Base-by-base conservation (phyloP, 2,888 invertebrate genomes). In the Deilephila porcellus region DNA sequence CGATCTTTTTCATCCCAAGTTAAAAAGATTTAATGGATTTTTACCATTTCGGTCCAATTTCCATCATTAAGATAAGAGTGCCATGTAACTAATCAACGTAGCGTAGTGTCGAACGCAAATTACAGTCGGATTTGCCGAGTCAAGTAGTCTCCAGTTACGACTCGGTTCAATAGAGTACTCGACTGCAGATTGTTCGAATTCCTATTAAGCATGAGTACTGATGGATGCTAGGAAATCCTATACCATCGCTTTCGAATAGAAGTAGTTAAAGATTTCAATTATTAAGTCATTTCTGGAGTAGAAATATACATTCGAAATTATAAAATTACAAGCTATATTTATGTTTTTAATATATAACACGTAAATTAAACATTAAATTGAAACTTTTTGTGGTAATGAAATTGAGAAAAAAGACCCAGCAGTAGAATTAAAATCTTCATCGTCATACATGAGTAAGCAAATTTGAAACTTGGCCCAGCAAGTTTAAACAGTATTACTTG, bases 101-200 rank as follows among this genome's bases (percentile, higher is more conserved):
- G 17, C 52, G 52, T 67, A 56, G 52, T 52, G 25, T 25, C 17
- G 20, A 67, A 67, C 67, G 52, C 52, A 67, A 67, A 67, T 67
- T 67, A 52, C 67, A 67, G 45, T 67, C 17, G 25, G 25, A 67
- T 67, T 45, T 25, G 52, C 67, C 17, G 52, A 52, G 67, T 52
- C 67, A 67, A 67, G 67, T 52, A 67, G 64, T 64, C 64, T 64
- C 37, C 45, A 64, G 67, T 67, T 67, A 67, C 52, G 45, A 67
- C 25, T 37, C 67, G 67, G 67, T 52, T 67, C 67, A 67, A 67
- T 67, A 2, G 52, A 67, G 67, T 67, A 52, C 25, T 67, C 45
- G 52, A 67, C 14, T 52, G 45, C 45, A 52, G 67, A 67, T 67
- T 52, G 67, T 67, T 67, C 67, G 45, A 25, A 52, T 67, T 67